Conservation (phyloP, 2,797 vertebrate species). For the Rachycentron canadum region DNA sequence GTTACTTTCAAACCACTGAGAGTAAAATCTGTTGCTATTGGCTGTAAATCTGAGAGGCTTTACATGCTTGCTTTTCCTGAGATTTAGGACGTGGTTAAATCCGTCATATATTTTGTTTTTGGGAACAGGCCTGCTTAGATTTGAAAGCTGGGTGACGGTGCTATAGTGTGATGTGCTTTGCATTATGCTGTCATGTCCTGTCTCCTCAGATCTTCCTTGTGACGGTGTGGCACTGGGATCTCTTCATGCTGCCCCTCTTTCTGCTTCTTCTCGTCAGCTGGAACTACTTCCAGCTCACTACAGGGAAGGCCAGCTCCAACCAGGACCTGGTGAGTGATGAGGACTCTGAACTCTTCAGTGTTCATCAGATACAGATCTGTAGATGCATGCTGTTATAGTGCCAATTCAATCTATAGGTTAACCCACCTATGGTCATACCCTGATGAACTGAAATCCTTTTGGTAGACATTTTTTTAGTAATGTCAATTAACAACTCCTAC, state of each 20-base stretch:
- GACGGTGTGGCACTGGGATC: slow-evolving; percentile 94
- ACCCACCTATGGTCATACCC: slow-evolving; percentile 12
- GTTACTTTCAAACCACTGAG: slow-evolving; percentile 68
- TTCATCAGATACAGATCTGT: slow-evolving; percentile 27
- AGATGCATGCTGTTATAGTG: slow-evolving; percentile 9
- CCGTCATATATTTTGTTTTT: slow-evolving; percentile 71
- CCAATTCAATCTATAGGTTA: slow-evolving; percentile 36
- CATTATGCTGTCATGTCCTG: slow-evolving; percentile 65
- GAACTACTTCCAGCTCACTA: slow-evolving; percentile 89
- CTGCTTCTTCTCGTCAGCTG: slow-evolving; percentile 92
- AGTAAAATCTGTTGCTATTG: slow-evolving; percentile 72
- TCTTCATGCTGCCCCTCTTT: slow-evolving; percentile 96
- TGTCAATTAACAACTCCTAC: slow-evolving; percentile 25
- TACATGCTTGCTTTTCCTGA: slow-evolving; percentile 60
- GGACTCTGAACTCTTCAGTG: slow-evolving; percentile 5
- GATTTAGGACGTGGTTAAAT: slow-evolving; percentile 71
- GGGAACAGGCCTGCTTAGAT: slow-evolving; percentile 60
- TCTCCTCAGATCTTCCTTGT: slow-evolving; percentile 92
- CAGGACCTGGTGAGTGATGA: slow-evolving; percentile 92
- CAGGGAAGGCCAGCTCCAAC: slow-evolving; percentile 84
- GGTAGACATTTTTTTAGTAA: slow-evolving; percentile 23
- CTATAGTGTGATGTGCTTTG: slow-evolving; percentile 60
- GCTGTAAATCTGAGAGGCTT: slow-evolving; percentile 66
- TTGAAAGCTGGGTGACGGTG: slow-evolving; percentile 55
- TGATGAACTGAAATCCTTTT: slow-evolving; percentile 26